Conservation (phyloP, 2,797 vertebrate genomes). For the Pipistrellus nathusii region DNA sequence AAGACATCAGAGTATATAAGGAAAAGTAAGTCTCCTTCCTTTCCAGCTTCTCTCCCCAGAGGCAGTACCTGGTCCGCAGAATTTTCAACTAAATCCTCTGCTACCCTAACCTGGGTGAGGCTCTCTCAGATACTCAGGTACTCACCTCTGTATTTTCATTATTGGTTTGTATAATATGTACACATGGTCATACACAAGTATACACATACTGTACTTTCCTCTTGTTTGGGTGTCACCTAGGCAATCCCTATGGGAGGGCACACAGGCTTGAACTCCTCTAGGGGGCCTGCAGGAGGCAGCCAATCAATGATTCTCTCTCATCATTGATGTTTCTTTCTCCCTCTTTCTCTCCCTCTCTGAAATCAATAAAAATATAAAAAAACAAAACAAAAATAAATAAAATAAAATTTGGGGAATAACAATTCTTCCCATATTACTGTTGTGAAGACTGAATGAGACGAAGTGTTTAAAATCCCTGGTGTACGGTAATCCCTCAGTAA, state of each 20-base stretch:
- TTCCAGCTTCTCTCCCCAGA: not conserved
- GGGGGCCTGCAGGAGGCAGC: no score
- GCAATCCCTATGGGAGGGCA: not conserved
- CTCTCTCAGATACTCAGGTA: not conserved
- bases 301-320: no score
- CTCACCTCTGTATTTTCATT: not conserved
- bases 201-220: not conserved
- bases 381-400: no score
- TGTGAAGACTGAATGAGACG: not conserved
- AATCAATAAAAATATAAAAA: no score
- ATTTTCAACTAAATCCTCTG: not conserved
- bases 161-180: not conserved
- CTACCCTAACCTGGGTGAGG: not conserved
- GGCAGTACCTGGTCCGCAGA: not conserved
- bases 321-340: no score
- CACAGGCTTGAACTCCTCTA: no score
- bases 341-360: no score
- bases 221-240: not conserved
- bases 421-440: not conserved
- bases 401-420: not conserved
- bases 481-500: not conserved
- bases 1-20: not conserved
- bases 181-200: not conserved
- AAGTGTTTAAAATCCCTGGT: not conserved
- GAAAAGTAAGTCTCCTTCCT: not conserved